phyloP scores from a whole-genome alignment of 2,113 vertebrate genomes.

The Lathamus discolor region DNA sequence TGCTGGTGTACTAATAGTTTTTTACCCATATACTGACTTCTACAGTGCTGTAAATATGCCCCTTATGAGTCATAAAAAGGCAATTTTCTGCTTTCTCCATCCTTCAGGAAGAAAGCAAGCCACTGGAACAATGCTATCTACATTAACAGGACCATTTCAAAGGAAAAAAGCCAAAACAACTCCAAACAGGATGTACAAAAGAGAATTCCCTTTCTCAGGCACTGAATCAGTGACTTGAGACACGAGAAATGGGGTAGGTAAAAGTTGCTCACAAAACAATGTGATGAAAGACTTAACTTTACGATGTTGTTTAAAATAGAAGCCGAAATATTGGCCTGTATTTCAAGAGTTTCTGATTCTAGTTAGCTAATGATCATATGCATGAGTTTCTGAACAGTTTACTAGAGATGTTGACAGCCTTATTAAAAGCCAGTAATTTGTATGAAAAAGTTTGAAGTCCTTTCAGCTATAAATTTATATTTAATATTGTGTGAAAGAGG shows the following conservation, averaged over 20 bases:
- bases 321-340: neutral
- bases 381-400: neutral
- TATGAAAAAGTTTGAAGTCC: neutral
- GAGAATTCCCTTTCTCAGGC: neutral
- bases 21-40: neutral
- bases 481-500: neutral
- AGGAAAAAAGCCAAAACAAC: neutral
- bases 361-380: neutral
- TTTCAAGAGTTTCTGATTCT: neutral
- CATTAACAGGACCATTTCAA: neutral
- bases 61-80: neutral
- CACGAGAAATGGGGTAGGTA: neutral
- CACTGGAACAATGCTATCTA: neutral
- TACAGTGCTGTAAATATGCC: fast-evolving
- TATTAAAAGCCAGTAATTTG: neutral
- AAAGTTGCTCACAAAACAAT: neutral
- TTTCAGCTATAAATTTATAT: neutral
- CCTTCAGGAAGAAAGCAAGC: neutral
- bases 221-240: neutral
- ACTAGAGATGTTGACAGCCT: neutral
- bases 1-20: neutral
- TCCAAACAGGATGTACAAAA: neutral
- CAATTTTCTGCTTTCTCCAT: neutral
- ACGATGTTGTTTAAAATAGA: neutral
- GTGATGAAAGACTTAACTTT: neutral